phyloP scores from a whole-genome alignment of 2,797 vertebrate species.

The Aquila chrysaetos region DNA sequence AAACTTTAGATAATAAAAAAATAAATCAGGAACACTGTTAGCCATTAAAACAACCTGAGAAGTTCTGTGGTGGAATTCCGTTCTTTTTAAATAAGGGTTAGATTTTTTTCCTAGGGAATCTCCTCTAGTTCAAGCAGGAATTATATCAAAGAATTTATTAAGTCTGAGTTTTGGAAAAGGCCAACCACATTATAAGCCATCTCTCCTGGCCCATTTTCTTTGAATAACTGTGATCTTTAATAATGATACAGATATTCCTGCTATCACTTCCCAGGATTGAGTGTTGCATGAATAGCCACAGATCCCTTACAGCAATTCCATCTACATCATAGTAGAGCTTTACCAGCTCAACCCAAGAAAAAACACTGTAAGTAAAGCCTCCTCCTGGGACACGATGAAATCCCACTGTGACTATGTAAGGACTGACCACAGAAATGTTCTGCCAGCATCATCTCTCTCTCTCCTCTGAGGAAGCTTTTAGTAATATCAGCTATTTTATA shows the following conservation, averaged over 20 bases:
- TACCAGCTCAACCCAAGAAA: background rate
- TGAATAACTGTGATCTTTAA: background rate
- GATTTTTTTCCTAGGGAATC: background rate
- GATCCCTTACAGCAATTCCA: background rate
- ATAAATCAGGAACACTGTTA: background rate
- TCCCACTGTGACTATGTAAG: background rate
- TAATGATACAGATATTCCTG: background rate
- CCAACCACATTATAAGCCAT: background rate
- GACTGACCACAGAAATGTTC: background rate
- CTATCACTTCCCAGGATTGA: background rate
- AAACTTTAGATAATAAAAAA: background rate
- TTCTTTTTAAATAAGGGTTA: background rate
- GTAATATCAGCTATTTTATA: background rate
- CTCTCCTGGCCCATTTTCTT: background rate
- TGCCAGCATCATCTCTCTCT: background rate
- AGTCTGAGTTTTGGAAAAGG: background rate
- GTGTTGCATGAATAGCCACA: background rate
- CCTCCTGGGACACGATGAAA: background rate
- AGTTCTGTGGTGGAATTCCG: background rate
- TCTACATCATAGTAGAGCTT: background rate
- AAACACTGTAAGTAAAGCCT: background rate
- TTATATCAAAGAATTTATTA: background rate
- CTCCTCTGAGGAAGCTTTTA: background rate
- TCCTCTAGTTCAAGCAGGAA: background rate
- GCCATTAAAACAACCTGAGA: background rate